Base-by-base conservation (phyloP, 2,797 vertebrate genomes). In the Babyrousa celebensis region DNA sequence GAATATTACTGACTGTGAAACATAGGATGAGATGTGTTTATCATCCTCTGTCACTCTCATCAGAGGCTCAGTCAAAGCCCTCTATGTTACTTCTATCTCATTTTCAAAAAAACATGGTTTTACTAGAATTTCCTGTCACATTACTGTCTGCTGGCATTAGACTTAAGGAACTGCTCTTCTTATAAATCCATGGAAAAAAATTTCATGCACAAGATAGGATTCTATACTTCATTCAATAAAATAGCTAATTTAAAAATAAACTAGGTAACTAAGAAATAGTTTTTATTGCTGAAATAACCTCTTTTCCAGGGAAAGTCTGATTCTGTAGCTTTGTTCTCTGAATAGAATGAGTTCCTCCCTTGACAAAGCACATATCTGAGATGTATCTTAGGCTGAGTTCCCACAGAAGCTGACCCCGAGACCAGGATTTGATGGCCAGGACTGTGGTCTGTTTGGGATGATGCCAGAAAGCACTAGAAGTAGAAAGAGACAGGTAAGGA, bases 241-340 rank as follows among this genome's bases (percentile, higher is more conserved):
- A 78, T 63, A 74, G 48, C 68, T 92, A 67, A 92, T 86, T 88
- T 91, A 29, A 89, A 80, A 94, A 87, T 60, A 60, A 94, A 65
- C 32, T 36, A 67, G 60, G 52, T 56, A 89, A 75, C n/a, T 78
- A 62, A 48, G 36, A 68, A 95, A 85, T 56, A 71, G 78, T 84
- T 86, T 48, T 63, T 48, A 52, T 90, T 60, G 87, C 18, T 16
- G 54, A 86, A 90, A 25, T 92, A 56, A 86, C 16, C 18, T 67
- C n/a, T 70, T 78, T 96, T 63, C 40, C 68, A 79, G 58, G 43
- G 36, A 79, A 88, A 70, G 67, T 79, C n/a, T 75, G 25, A 75
- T 58, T 40, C 85, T 36, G 6, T 15, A n/a, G 23, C 43, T 92
- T 89, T 8, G 5, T 72, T 91, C 67, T 95, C 43, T 12, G 67